Percentiles rank a stretch among this genome's conserved stretches.
phyloP scores from a whole-genome alignment of 2,113 vertebrate species.

The Rhinopomastus cyanomelas region DNA sequence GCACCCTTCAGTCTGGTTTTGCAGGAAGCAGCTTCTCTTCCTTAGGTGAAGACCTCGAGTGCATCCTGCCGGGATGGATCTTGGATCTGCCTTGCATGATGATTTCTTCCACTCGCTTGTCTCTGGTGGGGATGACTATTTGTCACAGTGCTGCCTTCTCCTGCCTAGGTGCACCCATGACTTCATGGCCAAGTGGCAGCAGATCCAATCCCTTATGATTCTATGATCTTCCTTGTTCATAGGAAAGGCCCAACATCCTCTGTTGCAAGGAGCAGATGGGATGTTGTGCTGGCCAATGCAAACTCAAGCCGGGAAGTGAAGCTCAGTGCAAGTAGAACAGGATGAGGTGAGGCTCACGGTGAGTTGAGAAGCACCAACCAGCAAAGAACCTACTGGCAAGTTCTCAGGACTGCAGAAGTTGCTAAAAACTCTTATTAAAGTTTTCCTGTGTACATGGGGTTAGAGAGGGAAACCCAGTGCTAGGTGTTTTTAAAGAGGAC shows the following conservation, averaged over 20 bases:
- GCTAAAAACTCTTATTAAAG: not conserved
- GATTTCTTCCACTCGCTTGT: not conserved
- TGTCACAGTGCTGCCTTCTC: too few relatives aligned
- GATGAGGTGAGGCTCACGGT: not conserved
- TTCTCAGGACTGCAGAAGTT: not conserved
- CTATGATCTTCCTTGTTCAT: too few relatives aligned
- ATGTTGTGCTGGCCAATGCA: not conserved
- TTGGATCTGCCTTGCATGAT: accelerated
- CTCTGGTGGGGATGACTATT: too few relatives aligned
- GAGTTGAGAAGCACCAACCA: not conserved
- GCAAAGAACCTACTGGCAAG: not conserved
- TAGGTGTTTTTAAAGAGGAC: not conserved
- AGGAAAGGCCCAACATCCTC: not conserved
- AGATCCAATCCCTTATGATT: too few relatives aligned
- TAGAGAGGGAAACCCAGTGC: not conserved
- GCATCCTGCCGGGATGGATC: not conserved
- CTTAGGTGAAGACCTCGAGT: not conserved
- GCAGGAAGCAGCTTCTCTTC: not conserved
- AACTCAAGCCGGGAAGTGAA: not conserved
- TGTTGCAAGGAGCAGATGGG: not conserved
- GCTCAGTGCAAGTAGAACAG: accelerated
- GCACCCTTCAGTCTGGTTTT: not conserved
- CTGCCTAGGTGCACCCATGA: too few relatives aligned
- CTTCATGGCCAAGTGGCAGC: too few relatives aligned
- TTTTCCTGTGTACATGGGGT: not conserved